Base-by-base conservation (phyloP, 1,140 invertebrate species). In the Trachymyrmex cornetzi region DNA sequence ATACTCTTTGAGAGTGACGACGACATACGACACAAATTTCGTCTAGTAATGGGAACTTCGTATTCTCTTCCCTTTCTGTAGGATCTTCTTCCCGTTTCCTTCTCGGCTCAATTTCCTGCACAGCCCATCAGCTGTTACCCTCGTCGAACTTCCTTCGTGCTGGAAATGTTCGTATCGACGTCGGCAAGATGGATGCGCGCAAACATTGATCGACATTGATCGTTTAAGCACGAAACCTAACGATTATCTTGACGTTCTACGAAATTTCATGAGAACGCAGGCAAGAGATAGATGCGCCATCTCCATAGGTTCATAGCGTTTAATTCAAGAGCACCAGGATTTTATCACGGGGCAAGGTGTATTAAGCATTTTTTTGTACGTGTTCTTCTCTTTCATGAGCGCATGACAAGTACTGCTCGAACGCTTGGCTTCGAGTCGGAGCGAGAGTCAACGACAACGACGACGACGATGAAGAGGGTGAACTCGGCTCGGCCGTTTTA, bases 401-500 rank as follows among this genome's bases (percentile, higher is more conserved):
- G 24, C 82, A 50, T 48, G n/a, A 5, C 66, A 85, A 85, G 44
- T 77, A 66, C 71, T 57, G 30, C 57, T 79, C 59, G 72, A 85
- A 77, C 38, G n/a, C 55, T 84, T 61, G 5, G 59, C 66, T 85
- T 79, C 38, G 66, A 69, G 4, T 69, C 30, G 71, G 24, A 63
- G 53, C 34, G 67, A 44, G 6, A 22, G 61, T 34, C 72, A 57
- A 57, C 71, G 38, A 50, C 14, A 53, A 57, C 72, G 34, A 64
- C 71, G 34, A 64, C 71, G 64, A 63, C 71, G 61, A 66, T n/a
- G 75, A 57, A 59, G 66, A 77, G 71, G 30, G 57, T 44, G 59
- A 85, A 75, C 59, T 77, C 84, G 48, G 48, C 22, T 44, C 61
- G 85, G 55, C 55, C 55, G 86, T 86, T 89, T 86, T 89, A 86